Conservation (phyloP, 2,888 invertebrate species). For the Chorisops tibialis region DNA sequence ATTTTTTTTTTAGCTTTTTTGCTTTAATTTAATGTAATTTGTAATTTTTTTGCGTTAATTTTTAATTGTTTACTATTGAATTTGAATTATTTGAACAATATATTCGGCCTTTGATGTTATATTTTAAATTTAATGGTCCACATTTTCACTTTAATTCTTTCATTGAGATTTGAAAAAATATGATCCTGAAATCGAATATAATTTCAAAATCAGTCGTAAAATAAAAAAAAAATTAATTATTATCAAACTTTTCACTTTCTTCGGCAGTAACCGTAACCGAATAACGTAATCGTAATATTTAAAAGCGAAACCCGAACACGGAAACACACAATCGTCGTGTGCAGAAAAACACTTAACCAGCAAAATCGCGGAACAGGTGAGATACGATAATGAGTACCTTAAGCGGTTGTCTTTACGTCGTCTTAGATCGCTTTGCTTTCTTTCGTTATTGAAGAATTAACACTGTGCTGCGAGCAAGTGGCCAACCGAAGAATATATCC, state of each 20-base stretch:
- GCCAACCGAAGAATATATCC: background rate
- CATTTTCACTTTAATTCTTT: constrained; percentile 13
- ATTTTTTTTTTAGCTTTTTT: background rate
- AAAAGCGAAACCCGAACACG: constrained; percentile 19
- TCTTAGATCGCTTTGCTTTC: background rate
- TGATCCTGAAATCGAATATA: no score
- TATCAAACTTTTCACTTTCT: constrained; percentile 25
- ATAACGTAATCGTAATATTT: constrained; percentile 21
- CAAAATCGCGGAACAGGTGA: no score
- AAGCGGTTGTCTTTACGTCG: background rate
- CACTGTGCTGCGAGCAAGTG: background rate
- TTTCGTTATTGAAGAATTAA: background rate
- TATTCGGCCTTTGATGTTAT: background rate
- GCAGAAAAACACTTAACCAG: constrained; percentile 6
- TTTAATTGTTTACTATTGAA: no score
- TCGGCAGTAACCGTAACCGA: constrained; percentile 1
- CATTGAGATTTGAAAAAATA: no score
- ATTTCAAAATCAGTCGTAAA: background rate
- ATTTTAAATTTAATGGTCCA: constrained; percentile 1
- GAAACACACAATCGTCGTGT: constrained; percentile 3
- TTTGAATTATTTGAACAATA: no score
- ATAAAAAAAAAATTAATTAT: constrained; percentile 4
- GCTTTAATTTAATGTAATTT: background rate
- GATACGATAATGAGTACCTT: no score
- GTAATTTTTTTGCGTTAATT: background rate